phyloP scores from a whole-genome alignment of 2,888 invertebrate genomes.

The Lochmaea capreae region DNA sequence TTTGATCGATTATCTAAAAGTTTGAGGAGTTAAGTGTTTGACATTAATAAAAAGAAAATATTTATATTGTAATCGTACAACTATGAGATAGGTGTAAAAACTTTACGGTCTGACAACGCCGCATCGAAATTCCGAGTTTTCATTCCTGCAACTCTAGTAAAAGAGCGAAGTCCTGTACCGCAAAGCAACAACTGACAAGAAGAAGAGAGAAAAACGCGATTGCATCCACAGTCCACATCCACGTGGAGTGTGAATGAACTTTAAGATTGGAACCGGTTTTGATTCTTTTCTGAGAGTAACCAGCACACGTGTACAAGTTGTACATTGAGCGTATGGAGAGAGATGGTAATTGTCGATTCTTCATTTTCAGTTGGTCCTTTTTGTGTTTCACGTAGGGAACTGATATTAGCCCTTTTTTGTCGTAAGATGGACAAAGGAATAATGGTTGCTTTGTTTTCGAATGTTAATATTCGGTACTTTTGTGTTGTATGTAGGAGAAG shows the following conservation, averaged over 20 bases:
- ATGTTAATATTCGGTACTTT: constrained; percentile 10
- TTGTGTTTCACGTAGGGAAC: constrained; percentile 16
- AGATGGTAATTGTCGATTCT: constrained; percentile 29
- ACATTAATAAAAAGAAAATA: too few relatives aligned
- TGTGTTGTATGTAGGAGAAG: not conserved
- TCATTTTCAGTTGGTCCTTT: constrained; percentile 25
- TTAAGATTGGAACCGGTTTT: constrained; percentile 60
- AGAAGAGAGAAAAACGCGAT: constrained; percentile 42
- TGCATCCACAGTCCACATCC: constrained; percentile 48
- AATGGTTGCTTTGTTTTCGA: constrained; percentile 26
- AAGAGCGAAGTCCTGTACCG: constrained; percentile 4
- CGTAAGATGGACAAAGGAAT: constrained; percentile 12
- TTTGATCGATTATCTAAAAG: too few relatives aligned
- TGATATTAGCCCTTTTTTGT: constrained; percentile 23
- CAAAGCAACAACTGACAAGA: constrained; percentile 14
- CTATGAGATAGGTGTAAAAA: not conserved
- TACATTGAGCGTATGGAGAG: constrained; percentile 21
- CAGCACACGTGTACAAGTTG: constrained; percentile 53
- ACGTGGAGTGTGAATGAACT: constrained; percentile 61
- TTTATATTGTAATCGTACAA: not conserved
- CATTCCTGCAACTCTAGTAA: constrained; percentile 1
- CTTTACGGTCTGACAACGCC: constrained; percentile 1
- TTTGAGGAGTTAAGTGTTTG: too few relatives aligned
- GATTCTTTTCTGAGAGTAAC: constrained; percentile 50
- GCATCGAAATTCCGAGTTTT: constrained; percentile 8